Evolutionary conservation across 1,140 invertebrate genomes (phyloP).

Genomic region (Lepeophtheirus salmonis): DNA sequence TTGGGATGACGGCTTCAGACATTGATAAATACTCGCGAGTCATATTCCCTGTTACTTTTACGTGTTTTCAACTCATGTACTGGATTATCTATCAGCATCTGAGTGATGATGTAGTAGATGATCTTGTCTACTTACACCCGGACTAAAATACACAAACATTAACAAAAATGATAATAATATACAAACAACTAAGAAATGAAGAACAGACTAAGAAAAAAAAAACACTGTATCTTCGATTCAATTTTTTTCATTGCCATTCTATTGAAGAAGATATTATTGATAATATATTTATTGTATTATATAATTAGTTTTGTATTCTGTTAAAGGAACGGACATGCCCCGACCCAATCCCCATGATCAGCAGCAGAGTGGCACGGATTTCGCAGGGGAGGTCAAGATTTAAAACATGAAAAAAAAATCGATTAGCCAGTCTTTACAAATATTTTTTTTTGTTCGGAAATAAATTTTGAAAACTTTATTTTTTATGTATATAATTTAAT

Average conservation of each 20-base stretch:
- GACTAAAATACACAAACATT: not conserved
- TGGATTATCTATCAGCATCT: conserved; percentile 94
- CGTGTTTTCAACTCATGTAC: conserved; percentile 93
- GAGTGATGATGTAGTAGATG: conserved; percentile 77
- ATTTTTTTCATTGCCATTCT: not conserved
- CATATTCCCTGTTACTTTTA: conserved; percentile 87
- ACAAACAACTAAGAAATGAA: not conserved
- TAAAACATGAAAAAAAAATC: no score
- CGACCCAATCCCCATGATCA: no score
- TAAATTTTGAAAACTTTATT: no score
- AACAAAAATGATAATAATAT: not conserved
- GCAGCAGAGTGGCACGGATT: no score
- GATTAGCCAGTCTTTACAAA: no score
- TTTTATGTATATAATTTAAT: no score
- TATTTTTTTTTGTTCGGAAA: no score
- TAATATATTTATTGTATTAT: not conserved
- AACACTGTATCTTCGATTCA: not conserved
- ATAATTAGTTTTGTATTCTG: not conserved
- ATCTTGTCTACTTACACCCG: conserved; percentile 51
- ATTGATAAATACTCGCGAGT: conserved; percentile 92
- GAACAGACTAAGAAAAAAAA: not conserved
- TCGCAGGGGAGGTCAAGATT: no score
- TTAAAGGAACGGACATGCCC: no score
- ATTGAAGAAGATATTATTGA: not conserved
- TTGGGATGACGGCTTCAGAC: conserved; percentile 75